A percentile compares a stretch with the other conserved stretches of the same genome.
These are phyloP conservation scores for Propsilocerus akamusi DNA, from an alignment of 1,140 invertebrate genomes.

Conservation along the genomic window DNA sequence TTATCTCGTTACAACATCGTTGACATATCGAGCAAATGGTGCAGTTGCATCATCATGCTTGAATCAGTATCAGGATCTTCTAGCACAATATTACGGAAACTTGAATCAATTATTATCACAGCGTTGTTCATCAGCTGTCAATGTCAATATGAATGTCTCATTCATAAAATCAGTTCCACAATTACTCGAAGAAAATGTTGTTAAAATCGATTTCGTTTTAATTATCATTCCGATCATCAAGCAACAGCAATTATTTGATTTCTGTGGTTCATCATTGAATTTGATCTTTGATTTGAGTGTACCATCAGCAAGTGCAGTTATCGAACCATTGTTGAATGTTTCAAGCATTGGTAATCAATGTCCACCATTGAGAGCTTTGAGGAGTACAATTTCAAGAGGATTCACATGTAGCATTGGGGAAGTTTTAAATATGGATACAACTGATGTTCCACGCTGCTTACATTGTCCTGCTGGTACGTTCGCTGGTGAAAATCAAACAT, in stretches of 20 bases:
- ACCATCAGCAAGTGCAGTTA: constrained; percentile 76
- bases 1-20: constrained; percentile 77
- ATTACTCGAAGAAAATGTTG: constrained; percentile 66
- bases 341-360: constrained; percentile 79
- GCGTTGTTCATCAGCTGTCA: constrained; percentile 79
- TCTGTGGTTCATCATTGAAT: constrained; percentile 83
- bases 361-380: constrained; percentile 68
- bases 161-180: constrained; percentile 63
- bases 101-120: constrained; percentile 70
- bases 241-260: constrained; percentile 79
- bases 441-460: constrained; percentile 80
- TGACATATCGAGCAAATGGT: constrained; percentile 77
- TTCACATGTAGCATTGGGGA: constrained; percentile 88
- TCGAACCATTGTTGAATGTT: constrained; percentile 76
- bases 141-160: constrained; percentile 86
- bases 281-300: constrained; percentile 88
- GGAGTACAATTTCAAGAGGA: constrained; percentile 67
- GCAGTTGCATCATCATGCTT: constrained; percentile 68
- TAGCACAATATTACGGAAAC: constrained; percentile 60
- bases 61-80: constrained; percentile 65
- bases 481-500: constrained; percentile 67
- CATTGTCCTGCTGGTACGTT: constrained; percentile 91
- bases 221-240: constrained; percentile 71
- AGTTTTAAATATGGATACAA: constrained; percentile 80
- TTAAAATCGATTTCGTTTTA: constrained; percentile 73